phyloP scores from a whole-genome alignment of 2,888 invertebrate genomes.

The Bugula neritina region DNA sequence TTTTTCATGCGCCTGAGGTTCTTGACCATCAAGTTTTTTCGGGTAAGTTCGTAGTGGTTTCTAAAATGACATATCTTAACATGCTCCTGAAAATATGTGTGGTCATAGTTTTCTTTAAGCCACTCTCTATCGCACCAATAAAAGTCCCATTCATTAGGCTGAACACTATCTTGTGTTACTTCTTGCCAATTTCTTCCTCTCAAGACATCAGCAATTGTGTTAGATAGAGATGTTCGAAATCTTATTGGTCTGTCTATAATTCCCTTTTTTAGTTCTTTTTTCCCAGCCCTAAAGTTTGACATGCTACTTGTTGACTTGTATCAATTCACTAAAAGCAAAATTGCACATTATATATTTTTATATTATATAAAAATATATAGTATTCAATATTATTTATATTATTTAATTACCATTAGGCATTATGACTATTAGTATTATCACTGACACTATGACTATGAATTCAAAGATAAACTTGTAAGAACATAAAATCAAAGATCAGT shows the following conservation, averaged over 20 bases:
- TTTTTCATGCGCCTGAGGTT: constrained; percentile 57
- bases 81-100: constrained; percentile 54
- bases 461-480: no score
- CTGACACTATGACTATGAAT: no score
- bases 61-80: constrained; percentile 61
- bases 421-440: no score
- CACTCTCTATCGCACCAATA: constrained; percentile 62
- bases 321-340: no score
- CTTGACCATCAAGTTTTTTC: constrained; percentile 60
- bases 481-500: no score
- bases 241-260: constrained; percentile 43
- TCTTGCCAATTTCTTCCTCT: constrained; percentile 51
- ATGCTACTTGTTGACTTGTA: no score
- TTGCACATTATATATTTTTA: no score
- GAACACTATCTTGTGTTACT: constrained; percentile 46
- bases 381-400: no score
- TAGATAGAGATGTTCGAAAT: constrained; percentile 50
- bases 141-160: constrained; percentile 57
- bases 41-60: constrained; percentile 62
- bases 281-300: background rate
- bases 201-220: constrained; percentile 52
- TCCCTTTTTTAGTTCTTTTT: constrained; percentile 21
- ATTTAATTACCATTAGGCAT: no score
- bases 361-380: no score
- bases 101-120: constrained; percentile 56